A percentile compares a stretch with the other conserved stretches of the same genome.
Evolutionary conservation across 2,888 invertebrate genomes (phyloP).

Genomic region (Seladonia tumulorum): DNA sequence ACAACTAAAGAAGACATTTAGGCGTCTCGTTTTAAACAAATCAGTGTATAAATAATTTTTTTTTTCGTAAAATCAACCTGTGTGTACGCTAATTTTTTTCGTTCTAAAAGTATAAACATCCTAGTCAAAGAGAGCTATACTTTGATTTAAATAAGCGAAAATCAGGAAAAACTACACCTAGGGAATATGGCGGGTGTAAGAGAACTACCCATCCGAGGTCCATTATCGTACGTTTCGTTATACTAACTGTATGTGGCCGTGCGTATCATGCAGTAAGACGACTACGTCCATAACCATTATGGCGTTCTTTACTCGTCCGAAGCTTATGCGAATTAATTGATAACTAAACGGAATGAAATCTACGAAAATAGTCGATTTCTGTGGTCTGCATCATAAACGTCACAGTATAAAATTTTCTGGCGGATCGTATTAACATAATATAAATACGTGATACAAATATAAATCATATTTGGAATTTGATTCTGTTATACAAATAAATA

Average conservation of each 20-base stretch:
- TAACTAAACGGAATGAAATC: background rate
- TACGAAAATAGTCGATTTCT: background rate
- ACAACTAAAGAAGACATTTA: background rate
- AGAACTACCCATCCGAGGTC: background rate
- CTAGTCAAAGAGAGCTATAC: background rate
- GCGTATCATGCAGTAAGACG: conserved; percentile 1
- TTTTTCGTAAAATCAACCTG: background rate
- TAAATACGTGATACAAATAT: too few relatives aligned
- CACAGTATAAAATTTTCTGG: too few relatives aligned
- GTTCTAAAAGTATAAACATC: background rate
- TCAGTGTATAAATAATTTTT: background rate
- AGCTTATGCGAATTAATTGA: background rate
- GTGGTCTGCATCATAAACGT: background rate
- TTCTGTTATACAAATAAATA: too few relatives aligned
- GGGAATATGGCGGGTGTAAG: background rate
- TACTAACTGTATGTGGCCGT: background rate
- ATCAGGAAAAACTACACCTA: background rate
- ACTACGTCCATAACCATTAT: background rate
- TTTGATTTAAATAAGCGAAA: conserved; percentile 1
- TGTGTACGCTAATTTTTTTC: background rate
- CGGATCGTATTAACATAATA: too few relatives aligned
- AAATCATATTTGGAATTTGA: background rate
- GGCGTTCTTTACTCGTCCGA: background rate
- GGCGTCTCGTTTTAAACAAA: background rate
- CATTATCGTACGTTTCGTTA: conserved; percentile 16